phyloP scores from a whole-genome alignment of 2,888 invertebrate genomes.

The Trichopoda pennipes region DNA sequence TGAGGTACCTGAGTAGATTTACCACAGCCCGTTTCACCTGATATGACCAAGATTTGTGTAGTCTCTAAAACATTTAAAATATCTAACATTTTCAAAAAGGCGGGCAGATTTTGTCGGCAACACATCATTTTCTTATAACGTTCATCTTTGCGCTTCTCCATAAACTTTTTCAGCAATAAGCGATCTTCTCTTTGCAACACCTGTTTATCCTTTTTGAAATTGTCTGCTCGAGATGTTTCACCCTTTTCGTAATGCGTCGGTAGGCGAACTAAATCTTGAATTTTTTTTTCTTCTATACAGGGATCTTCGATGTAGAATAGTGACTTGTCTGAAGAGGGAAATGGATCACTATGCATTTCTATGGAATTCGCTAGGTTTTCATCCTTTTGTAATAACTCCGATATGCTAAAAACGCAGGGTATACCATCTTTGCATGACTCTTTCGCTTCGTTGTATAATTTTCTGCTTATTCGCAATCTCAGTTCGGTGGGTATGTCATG shows the following conservation, averaged over 20 bases:
- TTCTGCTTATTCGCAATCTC: slow-evolving; percentile 85
- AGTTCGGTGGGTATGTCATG: slow-evolving; percentile 85
- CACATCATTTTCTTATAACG: slow-evolving; percentile 86
- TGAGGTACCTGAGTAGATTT: slow-evolving; percentile 96
- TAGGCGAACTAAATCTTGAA: slow-evolving; percentile 74
- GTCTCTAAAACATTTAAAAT: slow-evolving; percentile 85
- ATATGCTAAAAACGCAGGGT: slow-evolving; percentile 87
- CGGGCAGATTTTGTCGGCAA: slow-evolving; percentile 85
- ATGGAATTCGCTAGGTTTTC: slow-evolving; percentile 85
- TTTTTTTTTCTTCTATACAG: not conserved
- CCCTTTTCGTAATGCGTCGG: slow-evolving; percentile 86
- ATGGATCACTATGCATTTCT: slow-evolving; percentile 82
- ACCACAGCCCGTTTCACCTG: slow-evolving; percentile 92
- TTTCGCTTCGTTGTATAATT: slow-evolving; percentile 86
- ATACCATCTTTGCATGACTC: slow-evolving; percentile 85
- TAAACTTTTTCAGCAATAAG: slow-evolving; percentile 84
- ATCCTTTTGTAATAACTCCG: slow-evolving; percentile 87
- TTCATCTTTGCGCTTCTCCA: slow-evolving; percentile 83
- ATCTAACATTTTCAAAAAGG: slow-evolving; percentile 86
- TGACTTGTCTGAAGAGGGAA: slow-evolving; percentile 83
- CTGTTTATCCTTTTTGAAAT: slow-evolving; percentile 81
- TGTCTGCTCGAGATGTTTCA: slow-evolving; percentile 82
- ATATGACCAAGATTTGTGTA: slow-evolving; percentile 85
- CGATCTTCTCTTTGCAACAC: slow-evolving; percentile 84
- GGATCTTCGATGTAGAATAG: slow-evolving; percentile 83